Evolutionary conservation across 2,888 invertebrate genomes (phyloP).

Genomic region (Aquatica leii): DNA sequence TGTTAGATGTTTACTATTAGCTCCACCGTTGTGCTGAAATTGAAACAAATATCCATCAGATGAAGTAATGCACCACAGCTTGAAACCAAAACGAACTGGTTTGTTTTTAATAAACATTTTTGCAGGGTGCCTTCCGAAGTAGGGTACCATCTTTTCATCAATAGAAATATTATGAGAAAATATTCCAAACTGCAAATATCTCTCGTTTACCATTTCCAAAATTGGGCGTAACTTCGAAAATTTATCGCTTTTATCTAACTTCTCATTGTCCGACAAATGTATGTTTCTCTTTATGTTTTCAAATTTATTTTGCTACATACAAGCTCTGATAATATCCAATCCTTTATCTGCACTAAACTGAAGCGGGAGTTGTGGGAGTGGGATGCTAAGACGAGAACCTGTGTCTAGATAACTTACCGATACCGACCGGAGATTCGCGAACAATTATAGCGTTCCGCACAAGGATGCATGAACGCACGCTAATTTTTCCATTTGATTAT

Average conservation of each 20-base stretch:
- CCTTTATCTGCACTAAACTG: too few relatives aligned
- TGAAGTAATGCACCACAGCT: not conserved
- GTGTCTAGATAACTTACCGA: too few relatives aligned
- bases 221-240: not conserved
- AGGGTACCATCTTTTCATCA: not conserved
- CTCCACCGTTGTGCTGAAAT: not conserved
- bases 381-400: too few relatives aligned
- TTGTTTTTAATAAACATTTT: not conserved
- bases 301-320: constrained; percentile 2
- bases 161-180: not conserved
- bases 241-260: not conserved
- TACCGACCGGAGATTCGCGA: too few relatives aligned
- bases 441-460: too few relatives aligned
- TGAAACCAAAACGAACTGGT: not conserved
- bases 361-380: too few relatives aligned
- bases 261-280: constrained; percentile 1
- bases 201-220: too few relatives aligned
- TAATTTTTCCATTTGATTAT: too few relatives aligned
- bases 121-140: not conserved
- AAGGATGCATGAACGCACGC: too few relatives aligned
- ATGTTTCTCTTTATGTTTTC: constrained; percentile 4
- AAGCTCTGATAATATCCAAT: not conserved
- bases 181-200: too few relatives aligned
- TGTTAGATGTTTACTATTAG: not conserved
- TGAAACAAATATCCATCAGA: constrained; percentile 1